phyloP scores from a whole-genome alignment of 1,140 invertebrate species.

The Leptestheria dahalacensis region DNA sequence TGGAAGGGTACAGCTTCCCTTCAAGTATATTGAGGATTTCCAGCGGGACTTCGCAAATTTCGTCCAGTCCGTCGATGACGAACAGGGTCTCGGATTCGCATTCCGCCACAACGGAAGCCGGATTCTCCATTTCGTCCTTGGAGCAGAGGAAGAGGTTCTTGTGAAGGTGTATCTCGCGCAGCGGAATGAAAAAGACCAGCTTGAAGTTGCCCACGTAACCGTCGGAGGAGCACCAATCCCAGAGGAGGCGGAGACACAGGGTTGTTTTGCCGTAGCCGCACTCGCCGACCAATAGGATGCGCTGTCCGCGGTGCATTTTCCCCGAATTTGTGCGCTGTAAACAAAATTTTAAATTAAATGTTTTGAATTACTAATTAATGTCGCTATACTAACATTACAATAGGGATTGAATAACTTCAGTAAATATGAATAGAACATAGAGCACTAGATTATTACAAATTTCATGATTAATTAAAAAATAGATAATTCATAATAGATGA shows the following conservation, averaged over 20 bases:
- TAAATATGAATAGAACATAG: too few species aligned
- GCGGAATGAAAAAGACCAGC: constrained; percentile 35
- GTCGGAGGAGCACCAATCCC: constrained; percentile 36
- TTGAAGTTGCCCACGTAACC: constrained; percentile 18
- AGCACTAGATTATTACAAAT: too few species aligned
- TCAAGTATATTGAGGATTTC: constrained; percentile 37
- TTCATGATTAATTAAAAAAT: too few species aligned
- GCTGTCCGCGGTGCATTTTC: constrained; percentile 15
- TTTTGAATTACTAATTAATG: too few species aligned
- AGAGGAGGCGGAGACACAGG: constrained; percentile 33
- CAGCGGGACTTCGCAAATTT: constrained; percentile 29
- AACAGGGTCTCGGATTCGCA: constrained; percentile 36
- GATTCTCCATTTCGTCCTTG: constrained; percentile 13
- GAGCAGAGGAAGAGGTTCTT: constrained; percentile 20
- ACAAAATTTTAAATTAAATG: constrained; percentile 3
- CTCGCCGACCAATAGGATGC: constrained; percentile 35
- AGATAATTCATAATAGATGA: too few species aligned
- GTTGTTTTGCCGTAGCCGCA: constrained; percentile 37
- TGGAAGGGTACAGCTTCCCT: constrained; percentile 36
- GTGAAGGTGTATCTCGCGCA: constrained; percentile 32
- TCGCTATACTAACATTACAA: too few species aligned
- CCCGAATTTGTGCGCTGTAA: not conserved
- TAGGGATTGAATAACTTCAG: too few species aligned
- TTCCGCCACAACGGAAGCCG: not conserved
- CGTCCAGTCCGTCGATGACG: constrained; percentile 39